Base-by-base conservation (phyloP, 2,113 vertebrate species). In the Cyprinodon tularosa region DNA sequence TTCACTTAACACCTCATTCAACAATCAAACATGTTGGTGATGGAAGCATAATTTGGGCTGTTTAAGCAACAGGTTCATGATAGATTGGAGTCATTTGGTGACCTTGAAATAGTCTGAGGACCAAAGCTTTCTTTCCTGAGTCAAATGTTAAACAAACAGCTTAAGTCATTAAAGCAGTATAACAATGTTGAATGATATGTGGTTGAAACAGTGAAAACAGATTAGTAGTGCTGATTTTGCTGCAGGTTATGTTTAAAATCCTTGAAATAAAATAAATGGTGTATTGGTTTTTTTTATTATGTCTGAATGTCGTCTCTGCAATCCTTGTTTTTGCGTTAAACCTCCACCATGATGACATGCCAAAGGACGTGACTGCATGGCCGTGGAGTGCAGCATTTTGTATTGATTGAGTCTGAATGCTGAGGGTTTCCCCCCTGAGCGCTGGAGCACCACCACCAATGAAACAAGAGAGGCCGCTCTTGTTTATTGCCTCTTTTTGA, bases 401-500 rank as follows among this genome's bases (percentile, higher is more conserved):
- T 87, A 90, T 91, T 79, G 91, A 92, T 89, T 71, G 72, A 71
- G 72, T 81, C 82, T 67, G 77, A 90, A 84, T 78, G 81, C 83
- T 42, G 64, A 85, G 85, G 74, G 83, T 80, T 66, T 79, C 72
- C 81, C 83, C 79, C 84, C 50, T 3, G 78, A 81, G 86, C 20
- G 0, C 73, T 9, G 57, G 70, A 72, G 80, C 76, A 71, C 77
- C 78, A 60, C 81, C 85, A 85, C 84, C 85, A 86, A 70, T 81
- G 75, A 83, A 81, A 81, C 77, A 72, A 74, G 22, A 68, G 77
- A 76, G 81, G 68, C 60, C 72, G 70, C 77, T 67, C 82, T 85
- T 86, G 80, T 91, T 89, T 90, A 89, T 80, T 78, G 74, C 66
- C 76, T 84, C 62, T 72, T 83, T 89, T 72, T 90, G 88, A 90